A percentile compares a stretch with the other conserved stretches of the same genome.
Conservation (phyloP, 2,113 vertebrate species). For the Oreocharis arfaki region DNA sequence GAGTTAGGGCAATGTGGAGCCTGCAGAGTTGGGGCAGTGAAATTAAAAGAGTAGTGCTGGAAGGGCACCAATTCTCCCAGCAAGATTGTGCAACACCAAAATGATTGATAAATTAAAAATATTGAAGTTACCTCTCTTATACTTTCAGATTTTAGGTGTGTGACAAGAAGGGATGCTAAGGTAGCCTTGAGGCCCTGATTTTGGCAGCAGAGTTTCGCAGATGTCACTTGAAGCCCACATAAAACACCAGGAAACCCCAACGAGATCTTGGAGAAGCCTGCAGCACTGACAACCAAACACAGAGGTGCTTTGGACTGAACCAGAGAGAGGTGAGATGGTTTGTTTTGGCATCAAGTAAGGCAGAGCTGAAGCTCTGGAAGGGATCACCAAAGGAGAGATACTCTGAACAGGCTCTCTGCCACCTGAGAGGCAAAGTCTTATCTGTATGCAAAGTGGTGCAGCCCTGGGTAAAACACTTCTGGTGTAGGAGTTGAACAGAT, state of each 20-base stretch:
- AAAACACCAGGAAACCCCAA: neutral
- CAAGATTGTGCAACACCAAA: neutral
- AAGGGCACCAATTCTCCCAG: neutral
- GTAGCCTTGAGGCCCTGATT: neutral
- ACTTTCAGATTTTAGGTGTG: neutral
- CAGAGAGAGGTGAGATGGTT: neutral
- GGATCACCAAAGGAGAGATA: neutral
- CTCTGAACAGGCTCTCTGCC: fast-evolving
- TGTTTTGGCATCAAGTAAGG: neutral
- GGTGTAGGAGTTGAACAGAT: neutral
- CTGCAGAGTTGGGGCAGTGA: neutral
- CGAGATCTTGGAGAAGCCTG: neutral
- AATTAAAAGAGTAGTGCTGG: neutral
- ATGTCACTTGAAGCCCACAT: neutral
- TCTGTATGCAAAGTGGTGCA: neutral
- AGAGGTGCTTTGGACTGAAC: neutral
- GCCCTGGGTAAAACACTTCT: neutral
- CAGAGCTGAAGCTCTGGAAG: neutral
- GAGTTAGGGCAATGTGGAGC: neutral
- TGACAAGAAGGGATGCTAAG: neutral
- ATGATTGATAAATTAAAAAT: neutral
- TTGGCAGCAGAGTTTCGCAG: neutral
- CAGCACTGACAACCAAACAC: neutral
- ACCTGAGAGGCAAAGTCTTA: neutral
- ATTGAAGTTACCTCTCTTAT: neutral